Base-by-base conservation (phyloP, 2,888 invertebrate genomes). In the Nebria salina region DNA sequence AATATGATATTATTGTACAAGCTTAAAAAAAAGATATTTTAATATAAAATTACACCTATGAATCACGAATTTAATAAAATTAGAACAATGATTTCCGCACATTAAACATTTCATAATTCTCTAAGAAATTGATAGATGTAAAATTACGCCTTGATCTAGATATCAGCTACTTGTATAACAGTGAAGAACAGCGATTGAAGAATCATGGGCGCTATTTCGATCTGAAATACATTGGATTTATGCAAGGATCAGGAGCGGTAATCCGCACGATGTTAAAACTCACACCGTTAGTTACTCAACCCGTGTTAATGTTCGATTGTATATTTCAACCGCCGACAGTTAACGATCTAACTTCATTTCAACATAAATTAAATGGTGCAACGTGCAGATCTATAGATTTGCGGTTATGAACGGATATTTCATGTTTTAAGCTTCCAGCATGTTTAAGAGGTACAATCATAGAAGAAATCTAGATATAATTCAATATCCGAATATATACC, bases 161-260 rank as follows among this genome's bases (percentile, higher is more conserved):
- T 54, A 13, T 54, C 54, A 54, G 11, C 54, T 2, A 54, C 54
- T 54, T 13, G 54, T 54, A 13, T 54, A 54, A 54, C 54, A 13
- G 54, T 8, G 54, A 8, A 54, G 54, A 54, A 1, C 54, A 7
- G 54, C 54, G 54, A 8, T 54, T 5, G 4, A 8, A 54, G 54
- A 54, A 2, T 54, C 54, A 54, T 54, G 54, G 54, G 54, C 54
- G 54, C 54, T 8, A 13, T 54, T 54, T 7, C 11, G 54, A 54
- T 54, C 54, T 1, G 70, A 25, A 70, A 9, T 15, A 7, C 70
- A 70, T 11, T 20, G 65, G 76, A 76, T 76, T 76, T 76, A 76
- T 76, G 20, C 76, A 65, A 13, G 76, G 65, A 76, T 76, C 54
- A 74, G 8, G 54, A 26, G 43, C 43, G 43, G 41, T n/a, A 54